Evolutionary conservation across 1,140 invertebrate genomes (phyloP).

Genomic region (Brachionus koreanus): DNA sequence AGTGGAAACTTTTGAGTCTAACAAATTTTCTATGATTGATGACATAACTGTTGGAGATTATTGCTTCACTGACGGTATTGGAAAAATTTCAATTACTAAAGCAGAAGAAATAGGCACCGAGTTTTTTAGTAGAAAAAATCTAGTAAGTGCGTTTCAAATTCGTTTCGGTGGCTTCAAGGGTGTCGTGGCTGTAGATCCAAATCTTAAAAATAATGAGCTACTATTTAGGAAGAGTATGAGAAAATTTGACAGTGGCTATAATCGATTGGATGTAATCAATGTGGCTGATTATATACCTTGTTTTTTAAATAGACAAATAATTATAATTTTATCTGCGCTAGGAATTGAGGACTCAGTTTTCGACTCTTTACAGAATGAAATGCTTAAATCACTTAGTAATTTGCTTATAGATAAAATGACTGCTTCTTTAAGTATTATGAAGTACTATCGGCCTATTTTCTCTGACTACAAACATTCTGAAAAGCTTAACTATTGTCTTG

Average conservation of each 20-base stretch:
- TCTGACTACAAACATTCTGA: neutral
- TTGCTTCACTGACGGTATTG: conserved; percentile 50
- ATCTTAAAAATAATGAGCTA: conserved; percentile 46
- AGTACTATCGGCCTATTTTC: neutral
- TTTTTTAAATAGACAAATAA: conserved; percentile 32
- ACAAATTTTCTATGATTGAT: conserved; percentile 19
- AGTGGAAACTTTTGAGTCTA: neutral
- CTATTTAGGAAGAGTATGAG: conserved; percentile 50
- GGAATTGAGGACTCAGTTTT: neutral
- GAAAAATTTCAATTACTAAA: conserved; percentile 48
- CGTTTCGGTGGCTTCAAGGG: conserved; percentile 52
- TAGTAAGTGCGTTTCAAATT: conserved; percentile 49
- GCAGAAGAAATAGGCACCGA: conserved; percentile 23
- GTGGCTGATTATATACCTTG: conserved; percentile 8
- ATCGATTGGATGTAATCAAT: neutral
- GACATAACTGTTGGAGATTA: conserved; percentile 45
- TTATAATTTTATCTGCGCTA: neutral
- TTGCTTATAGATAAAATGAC: neutral
- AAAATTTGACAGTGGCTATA: conserved; percentile 49
- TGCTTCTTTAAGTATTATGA: neutral
- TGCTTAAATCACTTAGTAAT: neutral
- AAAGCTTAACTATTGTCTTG: neutral
- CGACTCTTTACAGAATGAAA: neutral
- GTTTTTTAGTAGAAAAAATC: neutral
- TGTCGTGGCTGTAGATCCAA: conserved; percentile 49